Evolutionary conservation across 1,140 invertebrate genomes (phyloP).

Genomic region (Augochlora pura): DNA sequence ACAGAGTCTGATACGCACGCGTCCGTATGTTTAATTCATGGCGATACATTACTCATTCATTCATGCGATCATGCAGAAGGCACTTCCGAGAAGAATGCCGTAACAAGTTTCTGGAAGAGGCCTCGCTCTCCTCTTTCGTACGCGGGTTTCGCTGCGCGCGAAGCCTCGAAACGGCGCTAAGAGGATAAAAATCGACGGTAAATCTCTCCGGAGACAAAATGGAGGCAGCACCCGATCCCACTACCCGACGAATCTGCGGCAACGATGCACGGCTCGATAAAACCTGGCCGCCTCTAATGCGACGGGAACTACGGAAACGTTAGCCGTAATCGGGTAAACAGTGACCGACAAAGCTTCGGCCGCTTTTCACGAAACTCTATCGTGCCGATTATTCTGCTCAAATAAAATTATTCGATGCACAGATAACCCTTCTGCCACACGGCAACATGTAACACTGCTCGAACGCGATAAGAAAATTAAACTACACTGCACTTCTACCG

Average conservation of each 20-base stretch:
- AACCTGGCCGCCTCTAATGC: too few relatives aligned
- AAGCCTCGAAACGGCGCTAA: slow-evolving; percentile 23
- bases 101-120: slow-evolving; percentile 68
- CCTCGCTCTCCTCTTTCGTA: not conserved
- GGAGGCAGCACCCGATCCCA: not conserved
- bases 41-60: slow-evolving; percentile 72
- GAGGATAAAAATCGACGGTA: not conserved
- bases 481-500: too few relatives aligned
- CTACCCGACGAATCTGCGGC: not conserved
- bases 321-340: too few relatives aligned
- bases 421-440: too few relatives aligned
- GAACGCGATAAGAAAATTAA: too few relatives aligned
- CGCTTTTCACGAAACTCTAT: too few relatives aligned
- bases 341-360: too few relatives aligned
- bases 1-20: slow-evolving; percentile 51
- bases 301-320: too few relatives aligned
- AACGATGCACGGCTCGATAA: too few relatives aligned
- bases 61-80: slow-evolving; percentile 67
- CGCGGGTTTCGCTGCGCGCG: not conserved
- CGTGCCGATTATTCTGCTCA: too few relatives aligned
- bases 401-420: too few relatives aligned
- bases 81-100: slow-evolving; percentile 70
- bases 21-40: slow-evolving; percentile 74
- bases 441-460: too few relatives aligned
- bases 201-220: slow-evolving; percentile 24